Conservation (phyloP, 2,113 vertebrate species). For the Trichechus manatus region DNA sequence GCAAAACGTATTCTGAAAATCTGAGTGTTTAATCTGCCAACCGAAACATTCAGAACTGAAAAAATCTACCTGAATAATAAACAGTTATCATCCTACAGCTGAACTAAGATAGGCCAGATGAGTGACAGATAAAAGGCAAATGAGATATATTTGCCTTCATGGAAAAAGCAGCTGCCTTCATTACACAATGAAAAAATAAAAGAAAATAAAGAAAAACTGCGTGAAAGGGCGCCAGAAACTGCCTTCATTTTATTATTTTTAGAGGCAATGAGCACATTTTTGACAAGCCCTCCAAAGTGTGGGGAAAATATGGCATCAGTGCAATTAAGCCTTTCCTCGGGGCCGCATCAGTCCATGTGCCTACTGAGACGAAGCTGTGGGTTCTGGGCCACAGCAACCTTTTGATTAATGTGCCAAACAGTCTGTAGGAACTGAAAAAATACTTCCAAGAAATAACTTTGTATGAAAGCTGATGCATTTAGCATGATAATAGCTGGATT, state of each 20-base stretch:
- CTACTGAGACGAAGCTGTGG: slow-evolving; percentile 68
- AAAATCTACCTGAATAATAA: slow-evolving; percentile 85
- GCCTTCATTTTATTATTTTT: slow-evolving; percentile 86
- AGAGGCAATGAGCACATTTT: slow-evolving; percentile 83
- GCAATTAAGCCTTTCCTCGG: slow-evolving; percentile 78
- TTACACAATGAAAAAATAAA: background rate
- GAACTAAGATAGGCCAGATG: slow-evolving; percentile 79
- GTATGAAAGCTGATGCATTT: background rate
- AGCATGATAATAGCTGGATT: slow-evolving; percentile 71
- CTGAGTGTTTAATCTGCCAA: slow-evolving; percentile 77
- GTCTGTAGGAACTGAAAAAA: slow-evolving; percentile 72
- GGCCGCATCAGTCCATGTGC: slow-evolving; percentile 71
- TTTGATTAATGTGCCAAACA: slow-evolving; percentile 81
- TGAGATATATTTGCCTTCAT: slow-evolving; percentile 83
- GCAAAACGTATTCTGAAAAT: slow-evolving; percentile 77
- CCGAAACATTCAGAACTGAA: slow-evolving; percentile 75
- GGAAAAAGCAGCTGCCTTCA: slow-evolving; percentile 81
- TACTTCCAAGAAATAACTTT: slow-evolving; percentile 61
- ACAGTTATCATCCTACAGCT: slow-evolving; percentile 80
- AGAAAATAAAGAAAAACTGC: slow-evolving; percentile 78
- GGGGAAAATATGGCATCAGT: slow-evolving; percentile 61
- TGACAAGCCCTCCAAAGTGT: slow-evolving; percentile 79
- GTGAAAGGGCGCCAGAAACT: slow-evolving; percentile 78
- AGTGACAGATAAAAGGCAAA: slow-evolving; percentile 76
- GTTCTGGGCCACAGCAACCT: slow-evolving; percentile 64